Conservation (phyloP, 2,797 vertebrate genomes). For the Argentina silus region DNA sequence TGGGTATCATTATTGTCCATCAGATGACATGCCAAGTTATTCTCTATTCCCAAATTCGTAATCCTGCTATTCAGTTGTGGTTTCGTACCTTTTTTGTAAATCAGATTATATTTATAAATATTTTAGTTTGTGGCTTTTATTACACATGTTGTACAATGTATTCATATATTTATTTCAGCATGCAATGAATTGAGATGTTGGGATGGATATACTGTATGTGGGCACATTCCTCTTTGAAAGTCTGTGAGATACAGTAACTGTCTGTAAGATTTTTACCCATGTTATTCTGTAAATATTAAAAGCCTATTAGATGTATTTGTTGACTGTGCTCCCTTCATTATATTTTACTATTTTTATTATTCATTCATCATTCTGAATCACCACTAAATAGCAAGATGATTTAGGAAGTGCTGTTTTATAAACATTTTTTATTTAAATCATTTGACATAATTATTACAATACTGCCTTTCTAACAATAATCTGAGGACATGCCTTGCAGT, state of each 20-base stretch:
- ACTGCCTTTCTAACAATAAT: no score
- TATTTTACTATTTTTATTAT: neutral
- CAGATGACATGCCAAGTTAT: constrained; percentile 15
- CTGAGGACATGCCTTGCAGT: no score
- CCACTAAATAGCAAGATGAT: neutral
- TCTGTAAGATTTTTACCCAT: constrained; percentile 55
- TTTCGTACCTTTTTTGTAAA: constrained; percentile 79
- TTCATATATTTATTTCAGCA: constrained; percentile 88
- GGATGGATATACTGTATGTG: constrained; percentile 68
- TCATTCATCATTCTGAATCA: neutral
- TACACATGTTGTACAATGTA: constrained; percentile 81
- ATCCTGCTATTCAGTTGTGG: constrained; percentile 56
- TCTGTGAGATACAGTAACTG: constrained; percentile 60
- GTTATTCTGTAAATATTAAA: constrained; percentile 70
- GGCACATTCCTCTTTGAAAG: constrained; percentile 75
- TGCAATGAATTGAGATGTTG: constrained; percentile 72
- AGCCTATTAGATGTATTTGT: constrained; percentile 62
- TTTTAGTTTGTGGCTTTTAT: constrained; percentile 58
- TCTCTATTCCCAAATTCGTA: constrained; percentile 33
- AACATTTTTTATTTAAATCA: no score
- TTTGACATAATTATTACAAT: no score
- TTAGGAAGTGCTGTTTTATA: no score
- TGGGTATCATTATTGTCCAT: constrained; percentile 10
- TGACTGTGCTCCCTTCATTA: constrained; percentile 17
- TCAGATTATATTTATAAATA: constrained; percentile 74